Evolutionary conservation across 2,888 invertebrate species (phyloP), one percentile per base, ranked within the genome.

Genomic region (Temnothorax ravouxi): DNA sequence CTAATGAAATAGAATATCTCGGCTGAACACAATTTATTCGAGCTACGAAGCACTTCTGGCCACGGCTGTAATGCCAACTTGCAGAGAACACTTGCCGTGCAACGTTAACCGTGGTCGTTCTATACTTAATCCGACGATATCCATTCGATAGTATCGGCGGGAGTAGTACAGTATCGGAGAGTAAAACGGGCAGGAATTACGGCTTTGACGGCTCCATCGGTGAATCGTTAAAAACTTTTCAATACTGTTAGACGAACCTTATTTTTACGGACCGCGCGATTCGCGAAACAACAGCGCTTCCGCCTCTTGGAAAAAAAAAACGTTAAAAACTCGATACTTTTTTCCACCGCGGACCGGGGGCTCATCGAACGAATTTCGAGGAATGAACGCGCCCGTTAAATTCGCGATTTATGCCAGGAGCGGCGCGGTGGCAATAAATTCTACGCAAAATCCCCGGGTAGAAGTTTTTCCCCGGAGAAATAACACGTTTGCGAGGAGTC

Each of bases 221-320:
- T 29, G 18, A 79, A 79, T 79, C 74, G 79, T 79, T 74, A 74
- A 74, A 79, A 79, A 79, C 79, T 79, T 79, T 74, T 72, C 74
- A 21, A 59, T 74, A 34, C 74, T 72, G 74, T 59, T 77, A 54
- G 69, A 25, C 29, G 44, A 56, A 72, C 54, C 74, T 79, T 79
- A 72, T 79, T 79, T 79, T 79, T 72, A 56, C 77, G 56, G 72
- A 25, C 79, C 56, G 47, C 79, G 44, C 21, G n/a, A n/a, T n/a
- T n/a, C n/a, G n/a, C n/a, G 34, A 47, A 79, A 79, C 79, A 79
- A 59, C 34, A 44, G 56, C 56, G 25, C 18, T 74, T 44, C 44
- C 47, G 44, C 34, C 15, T 25, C 75, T 79, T 47, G 25, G 44
- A 15, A 21, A 18, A 59, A 41, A 41, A 67, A 47, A 25, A 74